Conservation (phyloP, 2,888 invertebrate genomes). For the Pasiphila rectangulata region DNA sequence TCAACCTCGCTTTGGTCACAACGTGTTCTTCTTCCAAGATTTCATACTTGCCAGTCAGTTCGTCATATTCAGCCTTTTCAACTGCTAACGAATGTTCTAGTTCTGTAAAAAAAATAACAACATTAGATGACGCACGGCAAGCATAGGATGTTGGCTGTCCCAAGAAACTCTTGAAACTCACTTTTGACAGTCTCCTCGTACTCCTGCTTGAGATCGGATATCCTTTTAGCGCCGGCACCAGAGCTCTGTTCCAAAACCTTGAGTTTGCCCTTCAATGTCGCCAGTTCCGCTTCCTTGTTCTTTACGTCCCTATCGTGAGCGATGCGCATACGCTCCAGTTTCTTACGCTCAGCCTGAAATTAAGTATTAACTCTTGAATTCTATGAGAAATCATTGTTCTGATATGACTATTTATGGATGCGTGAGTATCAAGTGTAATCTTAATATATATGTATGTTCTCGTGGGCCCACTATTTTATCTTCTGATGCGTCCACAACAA, state of each 20-base stretch:
- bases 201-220: constrained; percentile 84
- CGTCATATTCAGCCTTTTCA: constrained; percentile 88
- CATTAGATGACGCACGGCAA: no score
- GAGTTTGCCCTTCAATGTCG: constrained; percentile 87
- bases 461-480: no score
- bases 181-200: constrained; percentile 85
- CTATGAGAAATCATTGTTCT: no score
- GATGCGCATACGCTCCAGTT: constrained; percentile 84
- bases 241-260: constrained; percentile 83
- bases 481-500: no score
- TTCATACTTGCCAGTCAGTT: constrained; percentile 90
- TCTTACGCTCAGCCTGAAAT: constrained; percentile 82
- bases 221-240: constrained; percentile 82
- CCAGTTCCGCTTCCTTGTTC: constrained; percentile 88
- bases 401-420: no score
- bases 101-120: constrained; percentile 64
- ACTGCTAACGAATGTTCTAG: constrained; percentile 84
- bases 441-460: no score
- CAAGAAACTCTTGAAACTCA: constrained; percentile 60
- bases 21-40: constrained; percentile 92
- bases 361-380: no score
- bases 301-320: constrained; percentile 87
- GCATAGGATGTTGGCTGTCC: not conserved
- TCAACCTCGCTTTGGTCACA: constrained; percentile 89
- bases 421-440: no score